A percentile compares a stretch with the other conserved stretches of the same genome.
phyloP scores from a whole-genome alignment of 2,888 invertebrate species.

The Ophion obscuratus region DNA sequence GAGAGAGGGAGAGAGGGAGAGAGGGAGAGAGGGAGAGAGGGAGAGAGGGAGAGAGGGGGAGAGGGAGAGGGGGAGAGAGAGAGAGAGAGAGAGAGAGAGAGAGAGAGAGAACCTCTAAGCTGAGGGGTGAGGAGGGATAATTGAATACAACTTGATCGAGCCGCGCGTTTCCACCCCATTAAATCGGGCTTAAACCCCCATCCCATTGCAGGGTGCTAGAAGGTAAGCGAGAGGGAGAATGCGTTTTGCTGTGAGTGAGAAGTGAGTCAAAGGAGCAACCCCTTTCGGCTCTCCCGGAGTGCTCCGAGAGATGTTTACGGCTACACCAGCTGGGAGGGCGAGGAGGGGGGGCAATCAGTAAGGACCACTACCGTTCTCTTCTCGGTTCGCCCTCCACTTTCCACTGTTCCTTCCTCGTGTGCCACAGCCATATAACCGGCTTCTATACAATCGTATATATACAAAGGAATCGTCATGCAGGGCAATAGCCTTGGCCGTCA shows the following conservation, averaged over 20 bases:
- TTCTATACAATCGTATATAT: conserved; percentile 72
- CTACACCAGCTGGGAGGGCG: conserved; percentile 80
- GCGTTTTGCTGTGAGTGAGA: conserved; percentile 29
- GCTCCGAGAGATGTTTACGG: conserved; percentile 82
- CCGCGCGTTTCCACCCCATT: conserved; percentile 84
- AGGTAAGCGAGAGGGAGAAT: conserved; percentile 51
- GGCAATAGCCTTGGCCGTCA: conserved; percentile 79
- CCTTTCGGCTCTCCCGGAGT: conserved; percentile 64
- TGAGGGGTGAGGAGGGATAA: conserved; percentile 80
- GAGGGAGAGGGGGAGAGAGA: neutral
- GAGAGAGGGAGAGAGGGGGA: neutral
- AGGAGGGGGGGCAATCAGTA: conserved; percentile 79
- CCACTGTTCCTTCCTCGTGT: conserved; percentile 52
- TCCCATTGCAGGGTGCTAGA: conserved; percentile 50
- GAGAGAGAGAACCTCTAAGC: conserved; percentile 38
- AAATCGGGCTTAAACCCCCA: conserved; percentile 83
- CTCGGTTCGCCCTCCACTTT: conserved; percentile 48
- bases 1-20: neutral
- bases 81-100: conserved; percentile 33
- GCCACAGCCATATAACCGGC: conserved; percentile 38
- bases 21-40: neutral
- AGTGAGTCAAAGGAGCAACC: conserved; percentile 57
- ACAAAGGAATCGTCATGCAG: conserved; percentile 76
- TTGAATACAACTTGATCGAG: conserved; percentile 84
- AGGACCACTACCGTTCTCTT: conserved; percentile 67